Conservation (phyloP, 2,888 invertebrate species). For the Calameuta pallipes region DNA sequence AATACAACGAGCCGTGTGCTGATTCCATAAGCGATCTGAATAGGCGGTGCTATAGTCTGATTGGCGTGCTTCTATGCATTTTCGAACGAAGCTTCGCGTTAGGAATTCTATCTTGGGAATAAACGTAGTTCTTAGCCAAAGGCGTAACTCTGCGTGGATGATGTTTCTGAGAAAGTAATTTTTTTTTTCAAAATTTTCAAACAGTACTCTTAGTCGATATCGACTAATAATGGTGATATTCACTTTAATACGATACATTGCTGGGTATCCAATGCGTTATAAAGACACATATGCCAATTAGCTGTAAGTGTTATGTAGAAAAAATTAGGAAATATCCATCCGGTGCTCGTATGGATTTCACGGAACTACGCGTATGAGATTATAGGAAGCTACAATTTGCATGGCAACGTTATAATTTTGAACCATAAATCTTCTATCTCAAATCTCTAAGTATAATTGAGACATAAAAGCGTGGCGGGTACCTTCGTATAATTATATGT, state of each 20-base stretch:
- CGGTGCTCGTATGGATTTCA: not conserved
- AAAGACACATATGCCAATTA: not conserved
- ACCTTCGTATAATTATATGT: conserved; percentile 38
- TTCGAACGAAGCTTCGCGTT: conserved; percentile 15
- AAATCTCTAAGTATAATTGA: conserved; percentile 44
- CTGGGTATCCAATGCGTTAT: not conserved
- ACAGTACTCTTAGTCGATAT: not conserved
- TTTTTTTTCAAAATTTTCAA: not conserved
- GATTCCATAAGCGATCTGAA: conserved; percentile 11
- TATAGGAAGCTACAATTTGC: conserved; percentile 44
- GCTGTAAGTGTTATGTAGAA: not conserved
- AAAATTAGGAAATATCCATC: not conserved
- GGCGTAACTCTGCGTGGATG: conserved; percentile 10
- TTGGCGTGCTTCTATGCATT: conserved; percentile 29
- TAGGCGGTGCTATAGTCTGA: conserved; percentile 19
- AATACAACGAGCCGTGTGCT: not conserved
- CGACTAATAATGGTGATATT: not conserved
- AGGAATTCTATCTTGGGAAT: conserved; percentile 27
- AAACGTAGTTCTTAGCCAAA: conserved; percentile 13
- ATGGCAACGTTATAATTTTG: conserved; percentile 45
- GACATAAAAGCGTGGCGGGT: conserved; percentile 45
- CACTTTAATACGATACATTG: not conserved
- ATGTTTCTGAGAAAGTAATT: not conserved
- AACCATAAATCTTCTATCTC: conserved; percentile 41
- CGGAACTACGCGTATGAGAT: conserved; percentile 16